phyloP scores from a whole-genome alignment of 2,113 vertebrate species.

The Onychostoma macrolepis region DNA sequence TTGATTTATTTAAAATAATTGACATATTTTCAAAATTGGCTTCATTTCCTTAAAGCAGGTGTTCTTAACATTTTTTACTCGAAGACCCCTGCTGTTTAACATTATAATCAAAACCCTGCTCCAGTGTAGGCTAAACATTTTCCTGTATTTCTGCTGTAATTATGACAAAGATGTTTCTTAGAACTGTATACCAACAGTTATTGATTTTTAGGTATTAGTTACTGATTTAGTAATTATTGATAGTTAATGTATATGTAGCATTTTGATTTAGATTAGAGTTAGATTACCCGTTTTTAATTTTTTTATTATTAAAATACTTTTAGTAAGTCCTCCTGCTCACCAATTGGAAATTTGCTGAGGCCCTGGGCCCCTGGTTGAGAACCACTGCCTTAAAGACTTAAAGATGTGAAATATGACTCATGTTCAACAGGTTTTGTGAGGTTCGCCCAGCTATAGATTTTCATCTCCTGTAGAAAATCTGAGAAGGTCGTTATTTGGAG shows the following conservation, averaged over 20 bases:
- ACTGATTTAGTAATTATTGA: not conserved
- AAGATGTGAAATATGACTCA: constrained; percentile 2
- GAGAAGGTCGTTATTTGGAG: constrained; percentile 11
- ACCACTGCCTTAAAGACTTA: not conserved
- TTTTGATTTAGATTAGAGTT: not conserved
- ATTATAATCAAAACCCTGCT: no score
- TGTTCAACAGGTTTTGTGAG: not conserved
- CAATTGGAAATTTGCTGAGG: not conserved
- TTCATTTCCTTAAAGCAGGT: not conserved
- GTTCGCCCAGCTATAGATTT: not conserved
- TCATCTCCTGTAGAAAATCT: not conserved
- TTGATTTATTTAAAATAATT: not conserved
- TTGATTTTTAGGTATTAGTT: not conserved
- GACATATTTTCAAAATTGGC: not conserved
- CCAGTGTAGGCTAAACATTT: no score
- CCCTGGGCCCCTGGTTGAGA: not conserved
- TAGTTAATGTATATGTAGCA: not conserved
- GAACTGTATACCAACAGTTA: not conserved
- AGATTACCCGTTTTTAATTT: no score
- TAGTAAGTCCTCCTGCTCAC: not conserved
- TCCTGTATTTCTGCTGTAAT: not conserved
- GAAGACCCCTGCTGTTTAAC: no score
- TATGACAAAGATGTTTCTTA: not conserved
- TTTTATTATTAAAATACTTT: not conserved
- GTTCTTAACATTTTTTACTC: not conserved